phyloP scores from a whole-genome alignment of 1,140 invertebrate genomes.

The Trissolcus basalis region DNA sequence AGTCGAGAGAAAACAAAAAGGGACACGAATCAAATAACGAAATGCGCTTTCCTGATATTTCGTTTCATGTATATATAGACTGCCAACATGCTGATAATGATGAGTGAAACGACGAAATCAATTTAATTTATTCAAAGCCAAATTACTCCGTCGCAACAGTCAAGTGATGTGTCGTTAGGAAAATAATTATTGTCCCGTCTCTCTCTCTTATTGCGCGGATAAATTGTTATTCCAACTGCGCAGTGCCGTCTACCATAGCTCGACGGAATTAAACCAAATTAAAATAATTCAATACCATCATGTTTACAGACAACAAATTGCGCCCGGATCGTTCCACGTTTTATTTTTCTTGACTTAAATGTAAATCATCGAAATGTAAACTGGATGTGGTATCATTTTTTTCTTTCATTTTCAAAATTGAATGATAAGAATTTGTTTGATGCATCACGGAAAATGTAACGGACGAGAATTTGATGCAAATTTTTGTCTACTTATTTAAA shows the following conservation, averaged over 20 bases:
- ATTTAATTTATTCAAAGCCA: constrained; percentile 44
- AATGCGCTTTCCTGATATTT: no score
- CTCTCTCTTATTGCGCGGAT: constrained; percentile 37
- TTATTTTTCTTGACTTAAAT: no score
- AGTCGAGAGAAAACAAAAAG: no score
- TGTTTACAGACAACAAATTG: background rate
- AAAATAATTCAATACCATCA: constrained; percentile 8
- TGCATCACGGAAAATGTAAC: no score
- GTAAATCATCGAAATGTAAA: no score
- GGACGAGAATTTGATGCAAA: no score
- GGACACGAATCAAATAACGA: no score
- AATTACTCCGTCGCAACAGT: constrained; percentile 49
- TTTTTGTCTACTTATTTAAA: constrained; percentile 3
- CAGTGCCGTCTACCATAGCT: constrained; percentile 21
- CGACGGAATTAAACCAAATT: constrained; percentile 31
- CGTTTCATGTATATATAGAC: no score
- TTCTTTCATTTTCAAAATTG: no score
- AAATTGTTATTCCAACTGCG: constrained; percentile 54
- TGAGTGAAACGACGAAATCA: constrained; percentile 36
- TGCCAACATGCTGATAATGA: background rate
- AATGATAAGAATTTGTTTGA: no score
- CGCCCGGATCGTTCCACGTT: no score
- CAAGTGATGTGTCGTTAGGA: constrained; percentile 43
- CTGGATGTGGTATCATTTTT: no score
- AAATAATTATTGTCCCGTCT: constrained; percentile 48